Evolutionary conservation across 2,888 invertebrate genomes (phyloP), one percentile per base, ranked within the genome.

Genomic region (Slavum lentiscoides): DNA sequence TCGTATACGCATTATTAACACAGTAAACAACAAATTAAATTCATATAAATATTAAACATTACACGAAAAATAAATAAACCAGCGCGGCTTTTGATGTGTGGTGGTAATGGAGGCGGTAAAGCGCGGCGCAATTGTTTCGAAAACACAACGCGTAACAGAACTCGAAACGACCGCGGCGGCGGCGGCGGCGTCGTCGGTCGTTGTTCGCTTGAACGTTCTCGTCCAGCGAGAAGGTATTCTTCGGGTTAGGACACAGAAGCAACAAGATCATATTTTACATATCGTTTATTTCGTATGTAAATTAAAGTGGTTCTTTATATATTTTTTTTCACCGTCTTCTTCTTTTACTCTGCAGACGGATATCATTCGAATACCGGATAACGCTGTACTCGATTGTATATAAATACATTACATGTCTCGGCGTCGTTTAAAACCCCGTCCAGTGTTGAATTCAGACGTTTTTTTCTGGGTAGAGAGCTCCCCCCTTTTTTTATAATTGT

Each of bases 261-360:
- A 80, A 80, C 80, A 80, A 62, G 64, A 64, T 80, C 70, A 72
- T 77, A 77, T 77, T 70, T 77, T 64, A 77, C 53, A 53, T 77
- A 77, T 70, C 77, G 77, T 77, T 69, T 62, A 70, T 70, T 70
- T 77, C 62, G 21, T 77, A 77, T 77, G 77, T 77, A 77, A 77
- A 77, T 77, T 70, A 62, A 77, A 77, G 59, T 62, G 61, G 37
- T 77, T 68, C 43, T 76, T 76, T 76, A 23, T 21, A 23, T 58
- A 43, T 67, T n/a, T 43, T 13, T 17, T n/a, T 1, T 23, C 68
- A 7, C 43, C 43, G 43, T 5, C 43, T 43, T 43, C 43, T 68
- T 49, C 49, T n/a, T n/a, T n/a, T n/a, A n/a, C n/a, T 59, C 23
- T 21, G 30, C 68, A 17, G 68, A 68, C 49, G 59, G 43, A 30